Evolutionary conservation across 1,140 invertebrate genomes (phyloP).

Genomic region (Papilio polyxenes): DNA sequence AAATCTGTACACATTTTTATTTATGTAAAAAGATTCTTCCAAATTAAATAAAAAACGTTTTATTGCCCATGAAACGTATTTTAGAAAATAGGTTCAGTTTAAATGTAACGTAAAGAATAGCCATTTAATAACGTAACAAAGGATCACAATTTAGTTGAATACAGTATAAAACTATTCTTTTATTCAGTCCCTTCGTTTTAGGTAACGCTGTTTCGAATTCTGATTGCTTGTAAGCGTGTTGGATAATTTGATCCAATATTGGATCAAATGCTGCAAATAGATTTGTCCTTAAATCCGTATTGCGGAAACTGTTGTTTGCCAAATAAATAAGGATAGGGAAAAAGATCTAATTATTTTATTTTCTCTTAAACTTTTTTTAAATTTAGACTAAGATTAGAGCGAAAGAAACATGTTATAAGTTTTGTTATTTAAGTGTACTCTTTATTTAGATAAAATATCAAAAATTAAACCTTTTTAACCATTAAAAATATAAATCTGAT

Average conservation of each 20-base stretch:
- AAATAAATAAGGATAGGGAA: conserved; percentile 19
- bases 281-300: conserved; percentile 33
- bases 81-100: background rate
- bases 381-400: background rate
- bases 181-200: conserved; percentile 60
- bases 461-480: conserved; percentile 16
- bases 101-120: conserved; percentile 6
- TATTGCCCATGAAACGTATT: conserved; percentile 12
- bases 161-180: conserved; percentile 58
- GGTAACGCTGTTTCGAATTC: conserved; percentile 39
- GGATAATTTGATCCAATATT: conserved; percentile 45
- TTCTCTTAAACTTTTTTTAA: conserved; percentile 17
- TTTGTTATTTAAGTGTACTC: no score
- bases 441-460: background rate
- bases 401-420: no score
- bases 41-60: conserved; percentile 11
- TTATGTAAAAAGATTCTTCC: no score
- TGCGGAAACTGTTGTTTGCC: background rate
- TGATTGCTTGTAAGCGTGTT: conserved; percentile 44
- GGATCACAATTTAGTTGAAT: conserved; percentile 56
- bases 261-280: conserved; percentile 45
- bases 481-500: background rate
- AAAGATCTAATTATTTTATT: background rate
- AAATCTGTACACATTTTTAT: no score
- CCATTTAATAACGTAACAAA: conserved; percentile 45